Percentiles rank a stretch among this genome's conserved stretches.
These are phyloP conservation scores for Brevipalpus yothersi DNA, from an alignment of 1,140 invertebrate species.

Conservation along the genomic window DNA sequence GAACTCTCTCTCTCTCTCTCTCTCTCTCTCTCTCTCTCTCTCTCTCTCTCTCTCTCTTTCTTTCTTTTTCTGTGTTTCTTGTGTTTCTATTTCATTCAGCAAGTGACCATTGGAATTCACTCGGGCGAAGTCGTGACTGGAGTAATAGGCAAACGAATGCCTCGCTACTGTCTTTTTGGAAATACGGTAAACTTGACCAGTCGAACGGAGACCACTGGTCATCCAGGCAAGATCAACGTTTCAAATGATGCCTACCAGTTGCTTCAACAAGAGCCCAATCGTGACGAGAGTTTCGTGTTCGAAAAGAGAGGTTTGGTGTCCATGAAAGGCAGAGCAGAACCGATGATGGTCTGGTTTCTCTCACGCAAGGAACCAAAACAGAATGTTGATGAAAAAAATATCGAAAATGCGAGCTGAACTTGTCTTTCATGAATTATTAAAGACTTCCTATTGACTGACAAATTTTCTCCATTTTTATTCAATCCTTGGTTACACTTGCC, in stretches of 20 bases:
- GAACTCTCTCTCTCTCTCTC: neutral
- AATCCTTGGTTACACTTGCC: too few species aligned
- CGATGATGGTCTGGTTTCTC: slow-evolving; percentile 84
- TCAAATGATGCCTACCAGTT: slow-evolving; percentile 84
- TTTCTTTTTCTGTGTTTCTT: too few species aligned
- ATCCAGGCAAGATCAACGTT: slow-evolving; percentile 70
- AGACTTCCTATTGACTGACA: too few species aligned
- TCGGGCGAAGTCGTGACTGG: slow-evolving; percentile 86
- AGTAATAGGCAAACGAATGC: slow-evolving; percentile 87
- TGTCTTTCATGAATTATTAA: too few species aligned
- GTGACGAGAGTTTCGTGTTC: slow-evolving; percentile 58
- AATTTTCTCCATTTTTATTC: too few species aligned
- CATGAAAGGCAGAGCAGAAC: slow-evolving; percentile 87
- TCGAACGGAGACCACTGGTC: slow-evolving; percentile 77
- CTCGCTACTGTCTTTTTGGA: slow-evolving; percentile 86
- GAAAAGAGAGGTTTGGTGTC: slow-evolving; percentile 57
- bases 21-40: neutral
- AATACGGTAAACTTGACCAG: slow-evolving; percentile 89
- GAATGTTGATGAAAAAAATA: too few species aligned
- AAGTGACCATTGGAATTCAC: slow-evolving; percentile 87
- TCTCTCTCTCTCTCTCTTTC: neutral
- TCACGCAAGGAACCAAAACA: slow-evolving; percentile 7
- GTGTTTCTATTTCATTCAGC: slow-evolving; percentile 25
- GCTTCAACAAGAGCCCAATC: slow-evolving; percentile 51
- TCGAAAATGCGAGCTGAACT: too few species aligned